Evolutionary conservation across 2,797 vertebrate species (phyloP).

Genomic region (Sternarchorhynchus goeldii): DNA sequence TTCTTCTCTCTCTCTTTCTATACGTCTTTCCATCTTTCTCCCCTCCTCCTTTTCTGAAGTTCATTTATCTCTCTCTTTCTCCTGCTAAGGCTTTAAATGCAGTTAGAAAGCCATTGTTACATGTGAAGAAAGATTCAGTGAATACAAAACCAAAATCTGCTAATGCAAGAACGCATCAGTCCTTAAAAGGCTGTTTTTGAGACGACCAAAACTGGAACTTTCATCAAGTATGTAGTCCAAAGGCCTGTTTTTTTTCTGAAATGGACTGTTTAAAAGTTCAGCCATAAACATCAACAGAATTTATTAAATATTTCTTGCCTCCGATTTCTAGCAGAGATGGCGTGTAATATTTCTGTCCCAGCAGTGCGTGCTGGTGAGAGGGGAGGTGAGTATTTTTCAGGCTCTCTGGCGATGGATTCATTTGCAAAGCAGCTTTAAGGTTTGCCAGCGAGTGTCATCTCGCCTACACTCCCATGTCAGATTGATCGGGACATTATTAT

Average conservation of each 20-base stretch:
- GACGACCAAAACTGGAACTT: not conserved
- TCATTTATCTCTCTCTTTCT: not conserved
- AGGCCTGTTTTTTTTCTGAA: not conserved
- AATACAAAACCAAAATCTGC: not conserved
- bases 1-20: not conserved
- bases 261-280: slow-evolving; percentile 10
- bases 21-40: not conserved
- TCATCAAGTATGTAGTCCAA: not conserved
- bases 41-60: not conserved
- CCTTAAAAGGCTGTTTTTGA: not conserved
- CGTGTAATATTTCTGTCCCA: not conserved
- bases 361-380: not conserved
- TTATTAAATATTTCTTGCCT: slow-evolving; percentile 31
- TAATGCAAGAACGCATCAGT: not conserved
- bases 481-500: slow-evolving; percentile 9
- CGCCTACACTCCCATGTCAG: not conserved
- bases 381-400: not conserved
- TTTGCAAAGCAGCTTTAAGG: not conserved
- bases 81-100: not conserved
- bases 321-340: not conserved
- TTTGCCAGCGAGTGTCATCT: not conserved
- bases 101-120: not conserved
- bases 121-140: not conserved
- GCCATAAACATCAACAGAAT: slow-evolving; percentile 30
- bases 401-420: not conserved